phyloP scores from a whole-genome alignment of 2,888 invertebrate genomes.

The Osmoderma eremita region DNA sequence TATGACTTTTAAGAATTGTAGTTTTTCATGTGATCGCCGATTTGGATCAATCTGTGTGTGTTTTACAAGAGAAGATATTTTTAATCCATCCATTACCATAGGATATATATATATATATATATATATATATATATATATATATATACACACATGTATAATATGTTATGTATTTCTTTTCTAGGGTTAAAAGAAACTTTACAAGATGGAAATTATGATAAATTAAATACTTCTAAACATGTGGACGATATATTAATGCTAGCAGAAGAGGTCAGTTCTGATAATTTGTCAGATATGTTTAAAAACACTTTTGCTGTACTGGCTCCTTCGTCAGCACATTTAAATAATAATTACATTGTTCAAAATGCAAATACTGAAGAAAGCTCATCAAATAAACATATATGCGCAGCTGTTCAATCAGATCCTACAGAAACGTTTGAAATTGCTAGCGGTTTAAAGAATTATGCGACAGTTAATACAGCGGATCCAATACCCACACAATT shows the following conservation, averaged over 20 bases:
- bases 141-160: no score
- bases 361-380: slow-evolving; percentile 22
- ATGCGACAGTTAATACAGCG: slow-evolving; percentile 62
- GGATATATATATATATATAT: no score
- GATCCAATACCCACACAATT: slow-evolving; percentile 61
- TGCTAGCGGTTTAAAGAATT: slow-evolving; percentile 61
- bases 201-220: slow-evolving; percentile 12
- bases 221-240: slow-evolving; percentile 23
- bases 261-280: slow-evolving; percentile 8
- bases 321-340: slow-evolving; percentile 1
- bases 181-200: background rate
- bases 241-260: slow-evolving; percentile 39
- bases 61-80: no score
- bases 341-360: slow-evolving; percentile 40
- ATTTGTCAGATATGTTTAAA: slow-evolving; percentile 39
- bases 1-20: no score
- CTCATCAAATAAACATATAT: slow-evolving; percentile 44
- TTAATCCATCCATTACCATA: no score
- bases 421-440: slow-evolving; percentile 57
- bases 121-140: no score
- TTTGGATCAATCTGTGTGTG: no score
- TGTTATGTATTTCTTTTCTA: background rate
- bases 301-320: slow-evolving; percentile 40
- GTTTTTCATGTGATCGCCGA: no score
- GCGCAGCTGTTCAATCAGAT: slow-evolving; percentile 58